Conservation (phyloP, 1,140 invertebrate genomes). For the Himalopsyche phryganea region DNA sequence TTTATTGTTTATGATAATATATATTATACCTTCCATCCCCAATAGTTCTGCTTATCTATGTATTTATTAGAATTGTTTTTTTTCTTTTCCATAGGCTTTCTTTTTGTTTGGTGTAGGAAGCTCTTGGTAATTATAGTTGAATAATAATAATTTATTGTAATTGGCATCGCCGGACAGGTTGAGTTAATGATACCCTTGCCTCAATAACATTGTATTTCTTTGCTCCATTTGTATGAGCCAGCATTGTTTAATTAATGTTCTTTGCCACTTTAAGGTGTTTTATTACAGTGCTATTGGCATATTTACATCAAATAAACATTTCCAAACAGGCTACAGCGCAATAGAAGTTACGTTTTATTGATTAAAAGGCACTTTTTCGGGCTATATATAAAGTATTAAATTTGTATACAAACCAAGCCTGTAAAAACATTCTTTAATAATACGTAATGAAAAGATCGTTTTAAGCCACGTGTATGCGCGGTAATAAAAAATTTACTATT, state of each 20-base stretch:
- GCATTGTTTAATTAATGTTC: conserved; percentile 20
- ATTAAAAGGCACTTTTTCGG: too few relatives aligned
- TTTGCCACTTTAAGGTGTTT: conserved; percentile 13
- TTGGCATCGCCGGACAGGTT: conserved; percentile 9
- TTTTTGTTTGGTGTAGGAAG: conserved; percentile 17
- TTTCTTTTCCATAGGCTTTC: conserved; percentile 8
- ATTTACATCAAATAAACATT: too few relatives aligned
- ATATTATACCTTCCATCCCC: neutral
- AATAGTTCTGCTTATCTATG: conserved; percentile 18
- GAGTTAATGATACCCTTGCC: conserved; percentile 15
- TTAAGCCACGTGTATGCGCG: too few relatives aligned
- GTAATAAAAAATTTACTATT: too few relatives aligned
- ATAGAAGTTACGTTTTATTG: too few relatives aligned
- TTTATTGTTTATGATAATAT: too few relatives aligned
- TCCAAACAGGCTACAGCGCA: too few relatives aligned
- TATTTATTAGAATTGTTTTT: conserved; percentile 18
- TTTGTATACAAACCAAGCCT: too few relatives aligned
- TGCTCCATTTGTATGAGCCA: conserved; percentile 19
- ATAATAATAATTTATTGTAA: conserved; percentile 19
- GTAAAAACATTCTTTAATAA: too few relatives aligned
- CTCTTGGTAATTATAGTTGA: conserved; percentile 21
- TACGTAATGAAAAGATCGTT: too few relatives aligned
- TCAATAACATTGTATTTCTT: conserved; percentile 22
- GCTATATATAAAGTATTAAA: too few relatives aligned
- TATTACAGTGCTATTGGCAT: conserved; percentile 1